Evolutionary conservation across 2,797 vertebrate genomes (phyloP).

Genomic region (Pangasius djambal): DNA sequence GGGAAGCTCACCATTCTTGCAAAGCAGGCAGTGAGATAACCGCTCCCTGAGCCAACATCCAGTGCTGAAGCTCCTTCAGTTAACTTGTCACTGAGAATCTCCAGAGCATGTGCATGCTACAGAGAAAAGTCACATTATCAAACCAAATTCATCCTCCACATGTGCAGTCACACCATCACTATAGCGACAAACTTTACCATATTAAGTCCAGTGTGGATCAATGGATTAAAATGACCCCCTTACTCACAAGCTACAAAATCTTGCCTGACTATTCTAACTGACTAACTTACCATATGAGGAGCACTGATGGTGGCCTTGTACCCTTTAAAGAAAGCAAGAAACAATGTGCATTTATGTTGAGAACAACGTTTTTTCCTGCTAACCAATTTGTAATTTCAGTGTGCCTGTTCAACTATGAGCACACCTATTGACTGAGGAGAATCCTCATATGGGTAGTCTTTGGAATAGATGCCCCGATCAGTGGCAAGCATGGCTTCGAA

Average conservation of each 20-base stretch:
- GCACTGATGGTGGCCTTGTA: constrained; percentile 94
- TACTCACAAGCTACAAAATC: neutral
- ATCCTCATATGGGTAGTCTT: constrained; percentile 84
- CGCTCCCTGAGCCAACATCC: constrained; percentile 92
- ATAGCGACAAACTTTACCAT: neutral
- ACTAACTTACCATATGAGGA: constrained; percentile 87
- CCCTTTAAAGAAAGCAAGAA: constrained; percentile 71
- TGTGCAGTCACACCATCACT: neutral
- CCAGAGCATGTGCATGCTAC: constrained; percentile 89
- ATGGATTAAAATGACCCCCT: neutral
- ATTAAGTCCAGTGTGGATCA: neutral
- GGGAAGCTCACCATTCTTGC: constrained; percentile 83
- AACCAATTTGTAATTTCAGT: neutral
- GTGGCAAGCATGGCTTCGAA: constrained; percentile 86
- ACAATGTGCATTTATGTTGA: constrained; percentile 1
- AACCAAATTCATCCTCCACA: constrained; percentile 3
- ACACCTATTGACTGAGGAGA: constrained; percentile 90
- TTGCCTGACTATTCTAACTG: neutral
- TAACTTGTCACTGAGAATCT: constrained; percentile 86
- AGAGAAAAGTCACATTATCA: constrained; percentile 36
- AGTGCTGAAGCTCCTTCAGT: constrained; percentile 83
- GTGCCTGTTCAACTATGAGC: constrained; percentile 14
- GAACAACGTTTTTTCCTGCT: neutral
- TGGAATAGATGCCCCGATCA: constrained; percentile 85
- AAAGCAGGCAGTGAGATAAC: constrained; percentile 90